These are phyloP conservation scores for Clarias fuscus DNA, from an alignment of 2,797 vertebrate genomes.

Conservation along the genomic window DNA sequence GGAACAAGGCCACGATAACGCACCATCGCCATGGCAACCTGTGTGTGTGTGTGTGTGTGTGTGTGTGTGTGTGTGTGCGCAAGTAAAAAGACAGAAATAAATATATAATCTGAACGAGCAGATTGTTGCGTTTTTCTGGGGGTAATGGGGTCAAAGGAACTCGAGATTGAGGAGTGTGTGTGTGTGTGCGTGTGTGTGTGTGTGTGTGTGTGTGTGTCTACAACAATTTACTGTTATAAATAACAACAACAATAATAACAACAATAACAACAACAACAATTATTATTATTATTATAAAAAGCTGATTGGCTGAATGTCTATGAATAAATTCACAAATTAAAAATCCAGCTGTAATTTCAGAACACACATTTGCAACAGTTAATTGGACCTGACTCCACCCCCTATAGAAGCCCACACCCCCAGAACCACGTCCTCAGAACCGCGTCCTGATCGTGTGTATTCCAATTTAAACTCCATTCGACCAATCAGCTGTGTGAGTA, in stretches of 20 bases:
- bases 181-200: not conserved
- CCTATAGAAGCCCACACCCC: not conserved
- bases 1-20: constrained; percentile 77
- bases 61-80: not conserved
- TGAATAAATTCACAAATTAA: not conserved
- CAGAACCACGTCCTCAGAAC: not conserved
- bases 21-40: constrained; percentile 45
- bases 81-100: constrained; percentile 28
- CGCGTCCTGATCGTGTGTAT: no score
- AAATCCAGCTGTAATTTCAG: not conserved
- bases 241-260: not conserved
- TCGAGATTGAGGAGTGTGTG: not conserved
- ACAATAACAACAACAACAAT: not conserved
- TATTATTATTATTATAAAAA: not conserved
- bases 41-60: not conserved
- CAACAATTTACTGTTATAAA: no score
- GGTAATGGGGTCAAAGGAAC: not conserved
- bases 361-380: not conserved
- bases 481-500: not conserved
- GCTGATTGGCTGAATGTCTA: not conserved
- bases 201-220: not conserved
- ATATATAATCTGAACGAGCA: constrained; percentile 27
- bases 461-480: not conserved
- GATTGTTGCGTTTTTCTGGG: constrained; percentile 24
- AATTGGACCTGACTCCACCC: not conserved